Percentiles rank a stretch among this genome's conserved stretches.
Evolutionary conservation across 2,888 invertebrate species (phyloP).

Genomic region (Hydriomena furcata): DNA sequence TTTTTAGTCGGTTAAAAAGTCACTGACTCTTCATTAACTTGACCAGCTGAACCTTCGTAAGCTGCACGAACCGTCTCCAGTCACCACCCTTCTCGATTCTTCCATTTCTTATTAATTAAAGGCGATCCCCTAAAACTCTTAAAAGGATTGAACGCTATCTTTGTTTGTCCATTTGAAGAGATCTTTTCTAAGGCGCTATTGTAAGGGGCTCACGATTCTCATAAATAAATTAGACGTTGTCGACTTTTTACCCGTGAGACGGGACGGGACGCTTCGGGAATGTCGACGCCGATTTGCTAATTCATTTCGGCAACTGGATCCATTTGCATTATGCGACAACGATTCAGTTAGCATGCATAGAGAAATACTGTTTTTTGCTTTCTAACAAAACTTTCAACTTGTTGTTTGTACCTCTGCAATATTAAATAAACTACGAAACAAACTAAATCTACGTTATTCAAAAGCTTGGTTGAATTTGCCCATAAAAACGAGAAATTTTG

Average conservation of each 20-base stretch:
- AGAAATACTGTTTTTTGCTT: too few relatives aligned
- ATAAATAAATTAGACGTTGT: constrained; percentile 76
- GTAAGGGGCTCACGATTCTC: constrained; percentile 63
- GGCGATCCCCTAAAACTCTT: constrained; percentile 38
- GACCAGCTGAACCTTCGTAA: not conserved
- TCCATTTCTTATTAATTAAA: constrained; percentile 43
- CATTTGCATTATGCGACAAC: constrained; percentile 49
- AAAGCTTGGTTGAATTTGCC: too few relatives aligned
- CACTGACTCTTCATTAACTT: not conserved
- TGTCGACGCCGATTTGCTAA: constrained; percentile 77
- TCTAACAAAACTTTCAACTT: too few relatives aligned
- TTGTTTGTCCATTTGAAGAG: constrained; percentile 49
- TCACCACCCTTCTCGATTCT: constrained; percentile 11
- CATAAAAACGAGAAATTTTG: too few relatives aligned
- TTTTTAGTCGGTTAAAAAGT: not conserved
- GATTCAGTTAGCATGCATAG: not conserved
- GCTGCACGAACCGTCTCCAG: constrained; percentile 9
- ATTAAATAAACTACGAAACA: too few relatives aligned
- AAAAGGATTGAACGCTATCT: constrained; percentile 52
- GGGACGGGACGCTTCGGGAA: constrained; percentile 64
- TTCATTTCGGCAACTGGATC: constrained; percentile 66
- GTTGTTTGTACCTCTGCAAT: not conserved
- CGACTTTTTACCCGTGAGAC: constrained; percentile 64
- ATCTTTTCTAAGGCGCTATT: constrained; percentile 59
- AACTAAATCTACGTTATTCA: too few relatives aligned